phyloP scores from a whole-genome alignment of 2,113 vertebrate genomes.

The Arothron firmamentum region DNA sequence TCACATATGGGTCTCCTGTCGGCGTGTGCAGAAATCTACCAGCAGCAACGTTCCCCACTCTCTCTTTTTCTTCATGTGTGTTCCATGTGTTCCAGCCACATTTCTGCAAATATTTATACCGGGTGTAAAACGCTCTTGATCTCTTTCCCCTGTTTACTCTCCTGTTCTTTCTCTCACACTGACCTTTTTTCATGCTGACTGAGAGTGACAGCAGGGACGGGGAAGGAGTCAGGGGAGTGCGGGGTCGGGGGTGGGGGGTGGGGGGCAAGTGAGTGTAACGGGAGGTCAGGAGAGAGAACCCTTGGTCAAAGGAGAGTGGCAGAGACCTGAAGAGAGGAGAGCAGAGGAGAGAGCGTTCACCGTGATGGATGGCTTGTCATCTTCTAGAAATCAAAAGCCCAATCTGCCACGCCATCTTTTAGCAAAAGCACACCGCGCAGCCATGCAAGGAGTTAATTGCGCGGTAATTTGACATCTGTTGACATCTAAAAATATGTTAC shows the following conservation, averaged over 20 bases:
- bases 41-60: slow-evolving; percentile 48
- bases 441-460: slow-evolving; percentile 69
- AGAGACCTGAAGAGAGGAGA: slow-evolving; percentile 18
- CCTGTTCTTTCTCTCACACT: slow-evolving; percentile 72
- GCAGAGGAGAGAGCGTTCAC: slow-evolving; percentile 22
- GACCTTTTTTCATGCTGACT: slow-evolving; percentile 71
- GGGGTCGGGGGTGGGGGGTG: slow-evolving; percentile 11
- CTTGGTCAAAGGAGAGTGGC: slow-evolving; percentile 18
- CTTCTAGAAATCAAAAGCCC: slow-evolving; percentile 67
- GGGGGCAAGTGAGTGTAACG: slow-evolving; percentile 44
- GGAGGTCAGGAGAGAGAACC: slow-evolving; percentile 33
- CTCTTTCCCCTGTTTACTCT: slow-evolving; percentile 78
- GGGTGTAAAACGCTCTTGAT: slow-evolving; percentile 79
- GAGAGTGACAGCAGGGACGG: slow-evolving; percentile 65
- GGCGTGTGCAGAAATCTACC: slow-evolving; percentile 53
- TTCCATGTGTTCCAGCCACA: slow-evolving; percentile 77
- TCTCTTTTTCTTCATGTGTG: slow-evolving; percentile 73
- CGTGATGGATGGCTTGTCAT: slow-evolving; percentile 75
- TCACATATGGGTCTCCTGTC: slow-evolving; percentile 49
- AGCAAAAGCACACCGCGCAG: slow-evolving; percentile 58
- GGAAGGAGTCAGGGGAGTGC: slow-evolving; percentile 13
- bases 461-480: slow-evolving; percentile 75
- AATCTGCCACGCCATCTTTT: slow-evolving; percentile 47
- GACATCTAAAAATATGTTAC: slow-evolving; percentile 64
- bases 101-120: slow-evolving; percentile 79